Conservation (phyloP, 1,140 invertebrate genomes). For the Popillia japonica region DNA sequence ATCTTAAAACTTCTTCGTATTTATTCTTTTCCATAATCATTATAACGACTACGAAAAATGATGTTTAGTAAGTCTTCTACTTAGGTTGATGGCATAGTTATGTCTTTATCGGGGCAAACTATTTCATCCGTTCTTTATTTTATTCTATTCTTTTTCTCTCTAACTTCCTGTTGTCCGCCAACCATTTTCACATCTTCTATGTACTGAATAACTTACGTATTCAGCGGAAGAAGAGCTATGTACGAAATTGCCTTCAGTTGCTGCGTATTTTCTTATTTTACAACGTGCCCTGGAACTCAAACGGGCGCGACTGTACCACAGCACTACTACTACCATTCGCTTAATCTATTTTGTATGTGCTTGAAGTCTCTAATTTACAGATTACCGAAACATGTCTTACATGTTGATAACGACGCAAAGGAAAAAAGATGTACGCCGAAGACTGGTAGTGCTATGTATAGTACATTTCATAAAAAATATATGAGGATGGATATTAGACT, state of each 20-base stretch:
- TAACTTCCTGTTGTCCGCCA: not conserved
- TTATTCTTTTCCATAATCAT: too few species aligned
- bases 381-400: constrained; percentile 34
- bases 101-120: not conserved
- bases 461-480: too few species aligned
- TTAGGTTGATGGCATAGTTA: too few species aligned
- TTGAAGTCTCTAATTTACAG: constrained; percentile 39
- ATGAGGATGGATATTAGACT: too few species aligned
- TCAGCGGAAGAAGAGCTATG: constrained; percentile 33
- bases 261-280: constrained; percentile 39
- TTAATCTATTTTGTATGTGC: constrained; percentile 40
- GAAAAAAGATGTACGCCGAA: not conserved
- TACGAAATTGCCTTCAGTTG: constrained; percentile 21
- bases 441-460: not conserved
- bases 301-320: not conserved
- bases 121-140: not conserved
- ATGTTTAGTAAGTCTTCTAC: too few species aligned
- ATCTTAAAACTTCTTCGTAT: too few species aligned
- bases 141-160: not conserved
- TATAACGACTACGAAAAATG: too few species aligned
- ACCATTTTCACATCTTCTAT: constrained; percentile 34
- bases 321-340: not conserved
- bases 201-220: constrained; percentile 36
- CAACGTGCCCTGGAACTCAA: constrained; percentile 21
- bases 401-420: not conserved